A percentile compares a stretch with the other conserved stretches of the same genome.
Conservation (phyloP, 35 echinoderm and acorn worm genomes). For the Heliocidaris erythrogramma region DNA sequence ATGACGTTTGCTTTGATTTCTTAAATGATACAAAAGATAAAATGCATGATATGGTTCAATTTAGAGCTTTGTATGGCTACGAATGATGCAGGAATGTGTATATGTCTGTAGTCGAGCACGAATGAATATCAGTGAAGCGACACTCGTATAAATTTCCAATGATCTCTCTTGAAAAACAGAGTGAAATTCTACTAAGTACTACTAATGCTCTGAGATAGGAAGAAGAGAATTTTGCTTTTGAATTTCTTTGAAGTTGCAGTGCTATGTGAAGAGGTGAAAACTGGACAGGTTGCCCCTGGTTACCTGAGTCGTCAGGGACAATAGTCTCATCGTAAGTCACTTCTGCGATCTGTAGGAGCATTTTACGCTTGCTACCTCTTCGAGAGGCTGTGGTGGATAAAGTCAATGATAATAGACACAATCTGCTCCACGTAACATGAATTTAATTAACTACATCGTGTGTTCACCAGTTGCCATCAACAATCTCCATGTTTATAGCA, state of each 20-base stretch:
- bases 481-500: too few species aligned
- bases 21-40: not conserved
- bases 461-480: too few species aligned
- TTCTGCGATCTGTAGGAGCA: constrained; percentile 31
- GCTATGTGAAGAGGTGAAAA: constrained; percentile 16
- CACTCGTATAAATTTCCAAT: not conserved
- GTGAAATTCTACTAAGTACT: not conserved
- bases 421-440: too few species aligned
- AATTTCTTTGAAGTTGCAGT: constrained; percentile 15
- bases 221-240: not conserved
- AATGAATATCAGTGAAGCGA: not conserved
- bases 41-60: not conserved
- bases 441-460: too few species aligned
- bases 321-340: constrained; percentile 30
- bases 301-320: constrained; percentile 7
- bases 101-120: not conserved
- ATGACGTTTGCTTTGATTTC: not conserved
- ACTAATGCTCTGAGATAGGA: not conserved
- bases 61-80: not conserved
- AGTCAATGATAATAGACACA: not conserved
- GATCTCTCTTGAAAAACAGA: not conserved
- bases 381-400: constrained; percentile 30
- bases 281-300: not conserved
- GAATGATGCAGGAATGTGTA: not conserved
- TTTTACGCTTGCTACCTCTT: constrained; percentile 40